Evolutionary conservation across 1,140 invertebrate genomes (phyloP), one percentile per base, ranked within the genome.

Genomic region (Drosophila murphyi): DNA sequence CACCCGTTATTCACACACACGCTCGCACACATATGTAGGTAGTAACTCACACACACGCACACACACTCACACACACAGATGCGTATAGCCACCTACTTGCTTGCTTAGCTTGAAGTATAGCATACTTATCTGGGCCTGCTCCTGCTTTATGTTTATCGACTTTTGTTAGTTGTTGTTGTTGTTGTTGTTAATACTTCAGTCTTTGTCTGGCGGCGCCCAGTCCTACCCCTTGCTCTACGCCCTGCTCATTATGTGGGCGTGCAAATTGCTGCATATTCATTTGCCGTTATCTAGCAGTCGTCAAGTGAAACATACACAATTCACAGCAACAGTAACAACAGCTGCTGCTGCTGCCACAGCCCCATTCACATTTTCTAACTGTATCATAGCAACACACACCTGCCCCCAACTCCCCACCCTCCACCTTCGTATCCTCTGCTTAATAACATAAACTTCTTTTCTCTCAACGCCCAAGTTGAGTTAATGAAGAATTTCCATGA

Each of bases 401-500:
- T 62, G 20, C 55, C 51, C 43, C 8, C 20, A 20, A 52, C 45
- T 41, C 60, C 60, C 12, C 12, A 0, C 12, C 2, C 3, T 5
- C 64, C 34, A 32, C 5, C 63, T 79, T 28, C 54, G 12, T 55
- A 29, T 4, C 32, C 7, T 31, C 7, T 67, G 73, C 80, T 91
- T 91, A 91, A 91, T 91, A 91, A 85, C 88, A 85, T 87, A 91
- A 88, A 91, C 82, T 88, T 90, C 78, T 90, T 90, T 90, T 72
- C 77, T 88, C 67, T 83, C 56, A n/a, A 39, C 65, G 70, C 56
- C 76, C 72, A 74, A 88, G 83, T 85, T 79, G 85, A 91, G 83
- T 91, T 91, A 91, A 91, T 91, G 89, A 91, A 89, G 89, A 91
- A 91, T 91, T 89, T 91, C 83, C 89, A 91, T 91, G 89, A 85